These are phyloP conservation scores for Subacronicta megacephala DNA, from an alignment of 2,888 invertebrate species.

Conservation along the genomic window DNA sequence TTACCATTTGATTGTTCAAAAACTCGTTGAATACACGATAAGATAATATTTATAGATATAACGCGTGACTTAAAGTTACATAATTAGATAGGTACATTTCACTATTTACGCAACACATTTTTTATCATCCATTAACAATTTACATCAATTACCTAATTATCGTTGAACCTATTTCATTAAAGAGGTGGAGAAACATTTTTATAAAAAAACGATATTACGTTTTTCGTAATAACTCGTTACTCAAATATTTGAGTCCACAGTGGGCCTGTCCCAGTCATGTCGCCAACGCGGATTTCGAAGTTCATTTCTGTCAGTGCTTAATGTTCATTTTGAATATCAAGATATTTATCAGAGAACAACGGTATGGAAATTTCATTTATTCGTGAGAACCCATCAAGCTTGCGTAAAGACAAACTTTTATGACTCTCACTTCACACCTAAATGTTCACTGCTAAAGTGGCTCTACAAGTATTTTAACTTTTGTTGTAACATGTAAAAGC, in stretches of 20 bases:
- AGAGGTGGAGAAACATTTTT: slow-evolving; percentile 20
- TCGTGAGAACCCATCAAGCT: slow-evolving; percentile 16
- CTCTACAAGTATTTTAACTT: slow-evolving; percentile 47
- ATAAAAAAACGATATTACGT: slow-evolving; percentile 21
- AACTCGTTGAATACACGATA: slow-evolving; percentile 51
- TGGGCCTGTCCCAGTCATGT: slow-evolving; percentile 2
- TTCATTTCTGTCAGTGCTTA: slow-evolving; percentile 16
- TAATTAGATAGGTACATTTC: slow-evolving; percentile 46
- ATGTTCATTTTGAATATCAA: slow-evolving; percentile 30
- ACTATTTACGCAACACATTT: slow-evolving; percentile 46
- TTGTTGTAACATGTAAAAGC: slow-evolving; percentile 55
- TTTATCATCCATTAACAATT: slow-evolving; percentile 48
- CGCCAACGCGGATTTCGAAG: slow-evolving; percentile 10
- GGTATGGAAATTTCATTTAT: slow-evolving; percentile 17
- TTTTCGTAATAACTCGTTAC: slow-evolving; percentile 31
- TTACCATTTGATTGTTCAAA: slow-evolving; percentile 38
- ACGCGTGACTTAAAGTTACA: slow-evolving; percentile 50
- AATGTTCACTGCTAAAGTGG: slow-evolving; percentile 34
- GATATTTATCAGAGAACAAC: slow-evolving; percentile 33
- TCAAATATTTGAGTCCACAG: slow-evolving; percentile 32
- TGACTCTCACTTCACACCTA: slow-evolving; percentile 40
- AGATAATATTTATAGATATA: slow-evolving; percentile 50
- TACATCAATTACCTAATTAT: slow-evolving; percentile 22
- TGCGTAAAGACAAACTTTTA: slow-evolving; percentile 13
- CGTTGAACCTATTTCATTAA: slow-evolving; percentile 17